These are phyloP conservation scores for Papilio polyxenes DNA, from an alignment of 1,140 invertebrate species.

Conservation along the genomic window DNA sequence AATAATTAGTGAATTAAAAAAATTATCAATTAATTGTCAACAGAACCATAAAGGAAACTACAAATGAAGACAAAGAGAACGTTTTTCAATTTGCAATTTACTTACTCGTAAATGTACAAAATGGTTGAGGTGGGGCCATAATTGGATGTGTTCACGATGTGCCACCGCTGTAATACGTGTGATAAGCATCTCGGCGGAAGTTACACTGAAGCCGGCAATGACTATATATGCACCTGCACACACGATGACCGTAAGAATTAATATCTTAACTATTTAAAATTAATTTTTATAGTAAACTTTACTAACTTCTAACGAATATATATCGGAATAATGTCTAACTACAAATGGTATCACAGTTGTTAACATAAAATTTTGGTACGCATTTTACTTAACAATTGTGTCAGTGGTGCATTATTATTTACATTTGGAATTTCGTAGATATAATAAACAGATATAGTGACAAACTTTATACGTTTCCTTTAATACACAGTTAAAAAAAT, in stretches of 20 bases:
- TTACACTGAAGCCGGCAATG: neutral
- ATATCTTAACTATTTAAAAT: neutral
- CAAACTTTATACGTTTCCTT: neutral
- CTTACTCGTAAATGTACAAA: neutral
- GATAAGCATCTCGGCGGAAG: neutral
- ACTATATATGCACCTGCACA: neutral
- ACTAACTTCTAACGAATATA: too few species aligned
- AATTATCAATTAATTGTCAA: neutral
- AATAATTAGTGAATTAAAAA: too few species aligned
- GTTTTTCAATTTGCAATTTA: slow-evolving; percentile 12
- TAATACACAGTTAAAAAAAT: neutral
- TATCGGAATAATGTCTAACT: too few species aligned
- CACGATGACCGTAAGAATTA: neutral
- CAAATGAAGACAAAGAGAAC: neutral
- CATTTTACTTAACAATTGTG: neutral
- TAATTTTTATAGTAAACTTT: neutral
- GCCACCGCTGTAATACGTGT: neutral
- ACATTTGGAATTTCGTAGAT: too few species aligned
- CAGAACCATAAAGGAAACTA: neutral
- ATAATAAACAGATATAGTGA: too few species aligned
- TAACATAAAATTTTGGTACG: too few species aligned
- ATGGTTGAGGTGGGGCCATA: neutral
- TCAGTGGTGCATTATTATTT: neutral
- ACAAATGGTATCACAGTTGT: neutral
- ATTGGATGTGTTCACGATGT: slow-evolving; percentile 18